These are phyloP conservation scores for Asbolus verrucosus DNA, from an alignment of 1,140 invertebrate genomes.

Conservation along the genomic window DNA sequence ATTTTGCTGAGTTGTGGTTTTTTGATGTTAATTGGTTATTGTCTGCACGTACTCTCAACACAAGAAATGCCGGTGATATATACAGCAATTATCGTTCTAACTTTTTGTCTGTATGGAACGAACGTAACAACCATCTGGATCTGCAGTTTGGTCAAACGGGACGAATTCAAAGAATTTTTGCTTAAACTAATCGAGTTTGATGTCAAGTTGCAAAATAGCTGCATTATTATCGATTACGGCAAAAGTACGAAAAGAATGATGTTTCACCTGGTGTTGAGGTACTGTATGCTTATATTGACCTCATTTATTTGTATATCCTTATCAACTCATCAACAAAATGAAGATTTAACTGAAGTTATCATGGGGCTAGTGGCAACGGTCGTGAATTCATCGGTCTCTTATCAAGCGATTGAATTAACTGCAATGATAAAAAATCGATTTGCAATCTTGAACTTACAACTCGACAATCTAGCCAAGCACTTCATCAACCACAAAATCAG, in stretches of 20 bases:
- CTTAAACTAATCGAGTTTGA: constrained; percentile 1
- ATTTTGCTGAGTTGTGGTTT: background rate
- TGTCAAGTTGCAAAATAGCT: background rate
- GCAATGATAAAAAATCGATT: background rate
- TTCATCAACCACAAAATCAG: background rate
- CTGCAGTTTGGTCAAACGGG: background rate
- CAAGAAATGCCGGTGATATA: too few relatives aligned
- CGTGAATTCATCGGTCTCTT: background rate
- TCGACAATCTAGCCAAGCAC: background rate
- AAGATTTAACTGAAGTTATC: too few relatives aligned
- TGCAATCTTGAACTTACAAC: constrained; percentile 1
- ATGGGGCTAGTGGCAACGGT: background rate
- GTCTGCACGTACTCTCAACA: too few relatives aligned
- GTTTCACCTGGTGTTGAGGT: background rate
- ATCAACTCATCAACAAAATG: too few relatives aligned
- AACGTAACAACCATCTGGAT: background rate
- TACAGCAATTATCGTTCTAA: too few relatives aligned
- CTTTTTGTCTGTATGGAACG: too few relatives aligned
- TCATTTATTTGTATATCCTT: too few relatives aligned
- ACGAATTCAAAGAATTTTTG: too few relatives aligned
- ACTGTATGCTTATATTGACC: too few relatives aligned
- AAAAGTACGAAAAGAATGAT: background rate
- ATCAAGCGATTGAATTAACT: constrained; percentile 18
- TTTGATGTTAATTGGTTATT: background rate
- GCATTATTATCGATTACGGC: background rate